phyloP scores from a whole-genome alignment of 2,797 vertebrate species.

The Sarcoramphus papa region DNA sequence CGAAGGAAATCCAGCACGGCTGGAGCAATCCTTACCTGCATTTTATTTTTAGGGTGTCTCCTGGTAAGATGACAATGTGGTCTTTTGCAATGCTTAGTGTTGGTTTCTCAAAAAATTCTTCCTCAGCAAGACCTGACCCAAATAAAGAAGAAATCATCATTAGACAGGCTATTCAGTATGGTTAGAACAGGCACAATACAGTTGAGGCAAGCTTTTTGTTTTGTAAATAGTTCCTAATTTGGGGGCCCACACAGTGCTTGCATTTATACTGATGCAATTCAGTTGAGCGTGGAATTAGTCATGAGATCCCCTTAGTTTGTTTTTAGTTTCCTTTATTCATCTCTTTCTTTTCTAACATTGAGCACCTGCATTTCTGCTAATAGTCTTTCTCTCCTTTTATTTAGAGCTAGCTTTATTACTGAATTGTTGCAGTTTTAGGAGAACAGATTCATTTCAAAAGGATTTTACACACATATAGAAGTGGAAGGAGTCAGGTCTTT shows the following conservation, averaged over 20 bases:
- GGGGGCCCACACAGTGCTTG: not conserved
- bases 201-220: not conserved
- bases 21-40: constrained; percentile 66
- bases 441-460: not conserved
- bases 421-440: not conserved
- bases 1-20: not conserved
- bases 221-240: constrained; percentile 39
- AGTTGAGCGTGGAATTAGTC: not conserved
- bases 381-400: not conserved
- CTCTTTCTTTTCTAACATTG: not conserved
- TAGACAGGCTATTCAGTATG: not conserved
- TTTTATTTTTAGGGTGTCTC: constrained; percentile 55
- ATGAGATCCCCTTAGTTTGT: not conserved
- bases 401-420: not conserved
- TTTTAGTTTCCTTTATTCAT: not conserved
- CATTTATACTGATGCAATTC: not conserved
- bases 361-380: not conserved
- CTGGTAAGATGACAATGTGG: constrained; percentile 30
- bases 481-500: not conserved
- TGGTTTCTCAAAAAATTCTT: constrained; percentile 45
- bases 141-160: not conserved
- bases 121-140: constrained; percentile 55
- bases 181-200: not conserved
- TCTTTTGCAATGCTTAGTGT: constrained; percentile 41
- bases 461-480: not conserved